Evolutionary conservation across 2,797 vertebrate genomes (phyloP), one percentile per base, ranked within the genome.

Genomic region (Etheostoma perlongum): DNA sequence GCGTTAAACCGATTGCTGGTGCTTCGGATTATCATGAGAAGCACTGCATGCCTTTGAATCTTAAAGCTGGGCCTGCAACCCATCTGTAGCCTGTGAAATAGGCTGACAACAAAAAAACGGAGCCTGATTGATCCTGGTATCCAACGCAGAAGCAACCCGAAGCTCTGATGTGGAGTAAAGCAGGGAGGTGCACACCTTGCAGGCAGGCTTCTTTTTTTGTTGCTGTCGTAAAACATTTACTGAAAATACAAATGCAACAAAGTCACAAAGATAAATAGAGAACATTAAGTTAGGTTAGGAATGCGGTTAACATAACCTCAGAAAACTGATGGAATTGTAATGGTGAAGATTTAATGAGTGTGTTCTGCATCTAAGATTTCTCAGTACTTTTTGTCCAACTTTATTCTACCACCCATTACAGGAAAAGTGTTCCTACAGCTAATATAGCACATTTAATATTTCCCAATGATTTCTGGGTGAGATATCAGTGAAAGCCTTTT

Each of bases 11-110:
- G 86, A 88, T 93, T 93, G 90, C 84, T n/a, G 44, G 87, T 30
- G 85, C 88, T 90, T 79, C 53, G 87, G 92, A 94, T 95, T 93
- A 94, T 92, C 94, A 91, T 90, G 90, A 92, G 85, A 92, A 86
- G 88, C 85, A n/a, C 82, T 65, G 81, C 79, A 55, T 61, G 78
- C 72, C 91, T 92, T 91, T 92, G 89, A 94, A 91, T 92, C 85
- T 83, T 67, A 84, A 86, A 89, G 82, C 90, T 72, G 48, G 68
- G 83, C 86, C 89, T 74, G 89, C 86, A 93, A 93, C 76, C 93
- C 87, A 94, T 94, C 93, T 92, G 91, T 81, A 67, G 74, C 42
- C 79, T 58, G 73, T 89, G 88, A 92, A 93, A 93, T 88, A 88
- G 85, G 82, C 86, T 88, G 88, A 90, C 85, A 89, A 91, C 61